These are phyloP conservation scores for Gobius niger DNA, from an alignment of 2,113 vertebrate genomes.

Conservation along the genomic window DNA sequence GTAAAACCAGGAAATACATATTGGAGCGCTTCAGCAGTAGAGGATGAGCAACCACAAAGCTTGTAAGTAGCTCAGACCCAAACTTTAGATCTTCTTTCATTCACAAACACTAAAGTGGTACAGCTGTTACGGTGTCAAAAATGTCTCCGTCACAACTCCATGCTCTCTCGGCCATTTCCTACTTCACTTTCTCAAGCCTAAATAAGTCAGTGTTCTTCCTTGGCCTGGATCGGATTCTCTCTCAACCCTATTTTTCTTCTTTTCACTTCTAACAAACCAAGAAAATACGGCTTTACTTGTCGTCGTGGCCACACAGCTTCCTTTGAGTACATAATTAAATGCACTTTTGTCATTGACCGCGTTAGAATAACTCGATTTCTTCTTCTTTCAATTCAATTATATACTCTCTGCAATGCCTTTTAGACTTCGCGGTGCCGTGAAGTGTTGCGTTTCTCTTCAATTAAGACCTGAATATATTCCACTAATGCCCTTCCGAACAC, in stretches of 20 bases:
- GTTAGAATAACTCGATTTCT: neutral
- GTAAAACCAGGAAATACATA: no score
- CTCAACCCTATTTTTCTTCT: neutral
- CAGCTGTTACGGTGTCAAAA: no score
- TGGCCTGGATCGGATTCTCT: neutral
- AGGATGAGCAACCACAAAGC: no score
- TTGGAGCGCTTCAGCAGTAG: no score
- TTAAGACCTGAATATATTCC: slow-evolving; percentile 15
- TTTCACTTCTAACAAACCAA: neutral
- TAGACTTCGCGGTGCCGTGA: neutral
- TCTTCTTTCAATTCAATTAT: slow-evolving; percentile 16
- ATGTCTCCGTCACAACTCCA: no score
- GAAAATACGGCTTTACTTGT: neutral
- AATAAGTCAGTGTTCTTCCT: no score
- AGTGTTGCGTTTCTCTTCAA: slow-evolving; percentile 21
- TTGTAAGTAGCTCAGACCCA: no score
- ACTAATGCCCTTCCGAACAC: slow-evolving; percentile 13
- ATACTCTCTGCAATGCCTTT: slow-evolving; percentile 4
- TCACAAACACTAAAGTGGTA: no score
- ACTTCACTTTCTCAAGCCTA: no score
- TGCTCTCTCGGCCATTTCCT: no score
- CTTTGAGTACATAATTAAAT: neutral
- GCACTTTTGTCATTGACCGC: slow-evolving; percentile 1
- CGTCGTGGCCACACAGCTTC: neutral
- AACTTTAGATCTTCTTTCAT: no score